A percentile compares a stretch with the other conserved stretches of the same genome.
These are phyloP conservation scores for Peromyscus leucopus DNA, from an alignment of 2,113 vertebrate species.

Conservation along the genomic window DNA sequence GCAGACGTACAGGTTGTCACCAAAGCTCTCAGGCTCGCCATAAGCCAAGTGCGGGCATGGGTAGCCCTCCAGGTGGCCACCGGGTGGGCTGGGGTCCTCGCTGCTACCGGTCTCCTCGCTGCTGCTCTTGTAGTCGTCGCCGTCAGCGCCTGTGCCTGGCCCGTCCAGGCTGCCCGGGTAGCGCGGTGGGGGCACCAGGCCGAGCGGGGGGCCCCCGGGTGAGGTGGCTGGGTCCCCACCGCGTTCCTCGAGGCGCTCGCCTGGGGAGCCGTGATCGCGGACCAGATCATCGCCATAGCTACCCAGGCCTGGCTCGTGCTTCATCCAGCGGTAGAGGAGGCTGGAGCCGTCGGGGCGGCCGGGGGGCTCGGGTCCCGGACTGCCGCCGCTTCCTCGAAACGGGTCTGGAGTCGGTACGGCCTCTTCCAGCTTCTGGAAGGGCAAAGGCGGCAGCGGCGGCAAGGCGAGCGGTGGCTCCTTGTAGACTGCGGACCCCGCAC, in stretches of 20 bases:
- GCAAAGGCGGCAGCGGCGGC: constrained; percentile 74
- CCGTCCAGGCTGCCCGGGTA: constrained; percentile 90
- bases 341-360: constrained; percentile 89
- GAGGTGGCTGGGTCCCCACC: constrained; percentile 80
- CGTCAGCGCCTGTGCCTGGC: constrained; percentile 78
- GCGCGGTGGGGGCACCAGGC: constrained; percentile 84
- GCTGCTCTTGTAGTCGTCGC: constrained; percentile 94
- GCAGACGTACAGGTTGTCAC: constrained; percentile 98
- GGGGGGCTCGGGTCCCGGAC: constrained; percentile 89
- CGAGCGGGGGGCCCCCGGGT: constrained; percentile 79
- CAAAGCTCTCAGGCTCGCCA: constrained; percentile 95
- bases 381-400: constrained; percentile 84
- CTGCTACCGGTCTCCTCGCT: constrained; percentile 98
- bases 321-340: constrained; percentile 96
- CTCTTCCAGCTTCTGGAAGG: constrained; percentile 82
- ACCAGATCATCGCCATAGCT: constrained; percentile 93
- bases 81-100: constrained; percentile 93
- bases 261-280: constrained; percentile 80
- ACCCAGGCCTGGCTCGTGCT: constrained; percentile 93
- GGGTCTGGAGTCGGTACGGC: constrained; percentile 78
- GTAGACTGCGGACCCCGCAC: constrained; percentile 86
- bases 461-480: constrained; percentile 86
- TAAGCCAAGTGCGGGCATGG: constrained; percentile 93
- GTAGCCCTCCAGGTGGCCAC: constrained; percentile 93
- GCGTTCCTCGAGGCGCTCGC: constrained; percentile 77